Evolutionary conservation across 2,888 invertebrate species (phyloP), one percentile per base, ranked within the genome.

Genomic region (Noctua fimbriata): DNA sequence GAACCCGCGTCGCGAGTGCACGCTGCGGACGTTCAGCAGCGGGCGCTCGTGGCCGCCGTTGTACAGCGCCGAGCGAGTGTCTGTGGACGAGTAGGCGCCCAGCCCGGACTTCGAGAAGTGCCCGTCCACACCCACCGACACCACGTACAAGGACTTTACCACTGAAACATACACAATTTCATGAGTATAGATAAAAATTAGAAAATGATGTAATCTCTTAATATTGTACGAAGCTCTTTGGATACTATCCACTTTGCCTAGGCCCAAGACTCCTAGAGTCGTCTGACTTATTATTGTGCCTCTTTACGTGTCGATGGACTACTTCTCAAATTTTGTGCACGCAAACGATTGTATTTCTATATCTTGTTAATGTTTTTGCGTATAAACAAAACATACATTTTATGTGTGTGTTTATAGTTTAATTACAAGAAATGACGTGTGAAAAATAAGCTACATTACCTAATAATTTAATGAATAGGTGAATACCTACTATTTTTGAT

Each of bases 121-220:
- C 16, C 98, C 98, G 95, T 99, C 99, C 2, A 99, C 98, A 0
- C 98, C 98, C 75, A 99, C 96, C 0, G 98, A 98, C 10, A 99
- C 98, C 36, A 99, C 98, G 94, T 99, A 99, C 94, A 98, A 98
- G n/a, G 98, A 98, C 94, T 99, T 99, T 49, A 98, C 97, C 73
- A 98, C 99, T 98, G 97, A 76, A 78, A 65, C 21, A 83, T 12
- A 14, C 4, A 32, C 36, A 73, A 55, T 18, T 55, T 16, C 14
- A 9, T 10, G 21, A 10, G 21, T 32, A 10, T 12, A 24, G 28
- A 6, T 16, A 60, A 60, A 9, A 10, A 24, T 24, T 24, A 0
- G 55, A 55, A 55, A 18, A n/a, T 6, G 44, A 21, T 52, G 21
- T 9, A 24, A 24, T 52, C 2, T 52, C 52, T 9, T 52, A 52